These are phyloP conservation scores for Planiliza haematocheilus DNA, from an alignment of 2,113 vertebrate genomes.

Conservation along the genomic window DNA sequence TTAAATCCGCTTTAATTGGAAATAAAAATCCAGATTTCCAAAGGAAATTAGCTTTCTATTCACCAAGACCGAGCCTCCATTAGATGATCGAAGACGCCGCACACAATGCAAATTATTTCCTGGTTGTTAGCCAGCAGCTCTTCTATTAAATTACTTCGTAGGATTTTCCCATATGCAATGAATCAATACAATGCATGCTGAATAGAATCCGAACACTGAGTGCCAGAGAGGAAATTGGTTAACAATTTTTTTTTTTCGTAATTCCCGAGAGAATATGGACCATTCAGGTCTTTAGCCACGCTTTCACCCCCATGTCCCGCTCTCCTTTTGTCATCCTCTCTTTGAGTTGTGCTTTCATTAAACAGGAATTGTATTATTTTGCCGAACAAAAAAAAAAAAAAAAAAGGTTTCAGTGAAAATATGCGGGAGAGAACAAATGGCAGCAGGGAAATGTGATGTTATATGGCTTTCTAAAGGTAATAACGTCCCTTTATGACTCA, in stretches of 20 bases:
- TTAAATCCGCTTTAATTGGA: neutral
- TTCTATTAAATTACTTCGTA: constrained; percentile 27
- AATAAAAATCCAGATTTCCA: neutral
- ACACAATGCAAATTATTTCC: constrained; percentile 17
- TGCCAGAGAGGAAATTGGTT: neutral
- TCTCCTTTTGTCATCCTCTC: neutral
- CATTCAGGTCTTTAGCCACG: constrained; percentile 4
- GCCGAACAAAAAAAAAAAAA: too few species aligned
- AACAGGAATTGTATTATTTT: constrained; percentile 5
- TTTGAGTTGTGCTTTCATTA: constrained; percentile 6
- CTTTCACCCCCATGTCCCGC: neutral
- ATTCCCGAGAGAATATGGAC: neutral
- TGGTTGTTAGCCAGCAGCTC: constrained; percentile 31
- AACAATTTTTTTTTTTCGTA: neutral
- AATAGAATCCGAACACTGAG: neutral
- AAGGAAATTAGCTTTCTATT: neutral
- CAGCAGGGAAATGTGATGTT: neutral
- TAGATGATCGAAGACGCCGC: neutral
- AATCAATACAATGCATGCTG: constrained; percentile 1
- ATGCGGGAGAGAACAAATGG: neutral
- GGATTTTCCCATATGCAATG: neutral
- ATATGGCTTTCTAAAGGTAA: constrained; percentile 23
- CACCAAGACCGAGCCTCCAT: constrained; percentile 1
- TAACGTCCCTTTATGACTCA: constrained; percentile 18
- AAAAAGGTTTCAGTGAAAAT: constrained; percentile 1